Conservation (phyloP, 1,140 invertebrate genomes). For the Drosophila teissieri region DNA sequence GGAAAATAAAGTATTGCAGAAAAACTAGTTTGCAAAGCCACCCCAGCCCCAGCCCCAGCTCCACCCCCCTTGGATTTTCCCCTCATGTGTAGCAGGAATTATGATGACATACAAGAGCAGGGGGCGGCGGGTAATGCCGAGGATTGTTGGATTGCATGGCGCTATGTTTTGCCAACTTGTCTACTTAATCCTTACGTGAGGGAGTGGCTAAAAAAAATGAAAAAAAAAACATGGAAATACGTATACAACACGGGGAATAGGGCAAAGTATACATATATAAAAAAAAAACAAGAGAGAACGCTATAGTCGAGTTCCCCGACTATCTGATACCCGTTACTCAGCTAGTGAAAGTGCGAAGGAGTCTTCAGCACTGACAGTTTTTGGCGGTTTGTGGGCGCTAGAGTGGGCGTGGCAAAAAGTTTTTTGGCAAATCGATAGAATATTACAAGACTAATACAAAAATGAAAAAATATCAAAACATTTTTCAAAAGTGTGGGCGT, state of each 20-base stretch:
- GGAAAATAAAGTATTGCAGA: conserved; percentile 30
- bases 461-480: no score
- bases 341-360: no score
- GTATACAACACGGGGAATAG: conserved; percentile 1
- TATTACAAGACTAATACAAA: no score
- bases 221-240: conserved; percentile 1
- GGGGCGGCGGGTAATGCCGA: conserved; percentile 10
- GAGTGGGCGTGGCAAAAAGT: no score
- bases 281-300: not conserved
- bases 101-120: conserved; percentile 40
- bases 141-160: conserved; percentile 40
- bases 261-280: not conserved
- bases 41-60: not conserved
- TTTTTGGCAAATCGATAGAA: no score
- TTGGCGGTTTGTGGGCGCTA: no score
- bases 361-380: no score
- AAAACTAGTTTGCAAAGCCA: conserved; percentile 47
- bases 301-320: no score
- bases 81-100: conserved; percentile 49
- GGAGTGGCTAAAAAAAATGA: conserved; percentile 45
- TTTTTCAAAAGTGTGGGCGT: no score
- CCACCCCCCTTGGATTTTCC: conserved; percentile 9
- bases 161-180: conserved; percentile 72
- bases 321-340: no score
- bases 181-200: conserved; percentile 67